Conservation (phyloP, 2,888 invertebrate species). For the Anthrax anthrax region DNA sequence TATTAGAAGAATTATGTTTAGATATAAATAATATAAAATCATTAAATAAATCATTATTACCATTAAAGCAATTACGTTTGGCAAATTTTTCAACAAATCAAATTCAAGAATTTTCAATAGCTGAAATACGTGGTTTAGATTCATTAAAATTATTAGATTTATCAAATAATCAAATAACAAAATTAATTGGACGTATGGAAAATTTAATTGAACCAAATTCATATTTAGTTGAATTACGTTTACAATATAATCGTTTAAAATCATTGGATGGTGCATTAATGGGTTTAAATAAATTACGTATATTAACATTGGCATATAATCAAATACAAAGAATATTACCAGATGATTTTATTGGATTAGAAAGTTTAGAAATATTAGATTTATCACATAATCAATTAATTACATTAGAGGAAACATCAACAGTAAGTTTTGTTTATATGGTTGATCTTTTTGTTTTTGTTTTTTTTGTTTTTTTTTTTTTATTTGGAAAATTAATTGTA, state of each 20-base stretch:
- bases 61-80: slow-evolving; percentile 49
- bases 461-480: background rate
- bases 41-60: slow-evolving; percentile 57
- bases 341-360: slow-evolving; percentile 64
- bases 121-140: slow-evolving; percentile 60
- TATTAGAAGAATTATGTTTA: slow-evolving; percentile 53
- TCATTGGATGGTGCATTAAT: slow-evolving; percentile 60
- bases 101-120: slow-evolving; percentile 62
- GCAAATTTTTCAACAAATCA: slow-evolving; percentile 64
- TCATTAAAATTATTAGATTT: slow-evolving; percentile 58
- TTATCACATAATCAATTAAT: slow-evolving; percentile 62
- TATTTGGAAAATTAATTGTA: background rate
- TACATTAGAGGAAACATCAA: slow-evolving; percentile 67
- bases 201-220: slow-evolving; percentile 66
- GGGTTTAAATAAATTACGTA: slow-evolving; percentile 56
- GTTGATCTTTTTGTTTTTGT: too few relatives aligned
- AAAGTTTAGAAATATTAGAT: slow-evolving; percentile 57
- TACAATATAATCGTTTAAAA: slow-evolving; percentile 59
- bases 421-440: slow-evolving; percentile 52
- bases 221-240: slow-evolving; percentile 51
- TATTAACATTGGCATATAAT: slow-evolving; percentile 62
- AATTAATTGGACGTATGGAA: slow-evolving; percentile 51
- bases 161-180: slow-evolving; percentile 58
- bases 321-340: slow-evolving; percentile 56
- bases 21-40: slow-evolving; percentile 57